Evolutionary conservation across 2,797 vertebrate genomes (phyloP).

Genomic region (Sebastes wilsoni): DNA sequence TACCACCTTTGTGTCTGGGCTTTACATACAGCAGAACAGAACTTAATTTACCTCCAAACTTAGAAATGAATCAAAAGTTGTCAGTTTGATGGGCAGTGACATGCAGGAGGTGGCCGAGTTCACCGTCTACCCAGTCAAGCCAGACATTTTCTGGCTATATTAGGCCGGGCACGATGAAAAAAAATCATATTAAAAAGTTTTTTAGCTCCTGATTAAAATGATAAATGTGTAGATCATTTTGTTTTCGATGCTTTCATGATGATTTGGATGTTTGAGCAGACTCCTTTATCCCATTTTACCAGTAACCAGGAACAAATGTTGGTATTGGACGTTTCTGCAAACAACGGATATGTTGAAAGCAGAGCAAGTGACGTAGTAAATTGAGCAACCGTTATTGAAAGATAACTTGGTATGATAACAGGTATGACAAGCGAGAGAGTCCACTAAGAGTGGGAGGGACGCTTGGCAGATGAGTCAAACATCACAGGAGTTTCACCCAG

Average conservation of each 20-base stretch:
- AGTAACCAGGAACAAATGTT: too few relatives aligned
- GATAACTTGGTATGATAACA: too few relatives aligned
- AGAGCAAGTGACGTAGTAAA: too few relatives aligned
- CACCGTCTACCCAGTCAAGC: background rate
- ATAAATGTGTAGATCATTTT: background rate
- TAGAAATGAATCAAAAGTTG: constrained; percentile 7
- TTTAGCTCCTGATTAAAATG: background rate
- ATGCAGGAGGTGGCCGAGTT: background rate
- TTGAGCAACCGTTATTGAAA: too few relatives aligned
- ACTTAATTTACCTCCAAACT: constrained; percentile 24
- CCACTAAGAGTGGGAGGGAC: too few relatives aligned
- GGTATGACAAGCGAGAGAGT: too few relatives aligned
- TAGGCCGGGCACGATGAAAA: background rate
- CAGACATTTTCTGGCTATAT: background rate
- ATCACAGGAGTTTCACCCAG: too few relatives aligned
- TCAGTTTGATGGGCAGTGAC: constrained; percentile 3
- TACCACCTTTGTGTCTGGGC: constrained; percentile 2
- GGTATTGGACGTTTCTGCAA: too few relatives aligned
- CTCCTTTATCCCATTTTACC: background rate
- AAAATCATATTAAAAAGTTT: background rate
- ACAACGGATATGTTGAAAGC: too few relatives aligned
- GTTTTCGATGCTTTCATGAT: background rate
- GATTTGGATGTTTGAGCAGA: background rate
- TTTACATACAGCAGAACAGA: constrained; percentile 24
- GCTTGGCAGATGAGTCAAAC: too few relatives aligned